phyloP scores from a whole-genome alignment of 2,888 invertebrate species.

The Hypomecis atomaria region DNA sequence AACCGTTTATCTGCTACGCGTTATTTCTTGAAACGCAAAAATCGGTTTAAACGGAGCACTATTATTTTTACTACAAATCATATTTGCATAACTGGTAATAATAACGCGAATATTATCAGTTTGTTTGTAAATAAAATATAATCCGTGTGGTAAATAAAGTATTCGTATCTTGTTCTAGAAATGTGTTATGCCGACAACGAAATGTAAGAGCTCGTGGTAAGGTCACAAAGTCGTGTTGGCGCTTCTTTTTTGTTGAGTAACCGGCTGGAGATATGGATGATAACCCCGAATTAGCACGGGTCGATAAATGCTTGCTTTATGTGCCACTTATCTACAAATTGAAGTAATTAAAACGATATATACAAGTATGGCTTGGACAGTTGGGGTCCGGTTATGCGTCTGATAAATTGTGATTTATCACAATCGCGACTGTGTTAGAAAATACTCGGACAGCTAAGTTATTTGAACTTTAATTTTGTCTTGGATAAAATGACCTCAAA shows the following conservation, averaged over 20 bases:
- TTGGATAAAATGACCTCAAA: neutral
- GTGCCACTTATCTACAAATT: constrained; percentile 27
- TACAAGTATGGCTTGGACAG: constrained; percentile 6
- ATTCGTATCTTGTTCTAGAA: constrained; percentile 16
- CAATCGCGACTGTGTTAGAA: neutral
- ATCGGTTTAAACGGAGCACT: neutral
- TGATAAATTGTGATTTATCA: constrained; percentile 15
- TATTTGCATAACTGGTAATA: constrained; percentile 1
- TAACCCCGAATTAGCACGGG: constrained; percentile 46
- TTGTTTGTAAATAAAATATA: constrained; percentile 26
- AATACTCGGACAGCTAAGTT: constrained; percentile 11
- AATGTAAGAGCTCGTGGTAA: constrained; percentile 18
- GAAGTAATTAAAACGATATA: constrained; percentile 29
- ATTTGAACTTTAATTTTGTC: neutral
- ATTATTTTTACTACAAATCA: constrained; percentile 2
- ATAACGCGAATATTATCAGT: constrained; percentile 10
- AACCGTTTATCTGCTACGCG: constrained; percentile 65
- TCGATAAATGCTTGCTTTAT: constrained; percentile 22
- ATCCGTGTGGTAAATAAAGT: constrained; percentile 2
- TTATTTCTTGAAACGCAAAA: neutral
- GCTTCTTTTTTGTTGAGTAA: constrained; percentile 33
- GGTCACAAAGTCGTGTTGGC: constrained; percentile 25
- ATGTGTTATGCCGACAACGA: constrained; percentile 5
- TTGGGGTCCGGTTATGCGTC: constrained; percentile 5
- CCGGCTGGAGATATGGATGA: constrained; percentile 9